These are phyloP conservation scores for Melanostoma scalare DNA, from an alignment of 2,888 invertebrate species.

Conservation along the genomic window DNA sequence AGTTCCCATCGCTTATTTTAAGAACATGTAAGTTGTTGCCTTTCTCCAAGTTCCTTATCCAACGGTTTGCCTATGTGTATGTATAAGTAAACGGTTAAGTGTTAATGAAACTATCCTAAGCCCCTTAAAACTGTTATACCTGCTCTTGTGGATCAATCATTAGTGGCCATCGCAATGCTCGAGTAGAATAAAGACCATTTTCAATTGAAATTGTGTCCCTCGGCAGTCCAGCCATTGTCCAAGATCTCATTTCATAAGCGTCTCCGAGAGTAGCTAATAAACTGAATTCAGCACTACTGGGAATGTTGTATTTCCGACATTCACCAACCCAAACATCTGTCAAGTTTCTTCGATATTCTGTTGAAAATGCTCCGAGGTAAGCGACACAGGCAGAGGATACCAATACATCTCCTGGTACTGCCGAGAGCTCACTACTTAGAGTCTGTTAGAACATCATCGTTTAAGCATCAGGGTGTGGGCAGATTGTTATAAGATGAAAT, in stretches of 20 bases:
- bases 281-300: slow-evolving; percentile 88
- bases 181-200: slow-evolving; percentile 94
- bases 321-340: slow-evolving; percentile 87
- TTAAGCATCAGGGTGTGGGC: too few species aligned
- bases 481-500: neutral
- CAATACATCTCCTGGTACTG: slow-evolving; percentile 93
- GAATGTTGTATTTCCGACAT: slow-evolving; percentile 87
- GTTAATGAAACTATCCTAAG: neutral
- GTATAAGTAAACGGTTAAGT: slow-evolving; percentile 9
- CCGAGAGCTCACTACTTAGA: slow-evolving; percentile 86
- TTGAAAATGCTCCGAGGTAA: slow-evolving; percentile 95
- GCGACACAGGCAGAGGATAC: slow-evolving; percentile 94
- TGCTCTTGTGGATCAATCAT: slow-evolving; percentile 98
- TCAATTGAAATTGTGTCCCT: slow-evolving; percentile 94
- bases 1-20: slow-evolving; percentile 90
- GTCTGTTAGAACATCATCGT: slow-evolving; percentile 80
- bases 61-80: slow-evolving; percentile 91
- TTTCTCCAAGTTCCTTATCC: slow-evolving; percentile 94
- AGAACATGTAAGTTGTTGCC: slow-evolving; percentile 88
- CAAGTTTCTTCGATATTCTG: slow-evolving; percentile 87
- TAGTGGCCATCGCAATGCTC: slow-evolving; percentile 92
- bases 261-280: slow-evolving; percentile 89
- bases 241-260: slow-evolving; percentile 92
- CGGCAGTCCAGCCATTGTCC: slow-evolving; percentile 95
- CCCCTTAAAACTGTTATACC: slow-evolving; percentile 80